phyloP scores from a whole-genome alignment of 2,797 vertebrate species.

The Pogonophryne albipinna region DNA sequence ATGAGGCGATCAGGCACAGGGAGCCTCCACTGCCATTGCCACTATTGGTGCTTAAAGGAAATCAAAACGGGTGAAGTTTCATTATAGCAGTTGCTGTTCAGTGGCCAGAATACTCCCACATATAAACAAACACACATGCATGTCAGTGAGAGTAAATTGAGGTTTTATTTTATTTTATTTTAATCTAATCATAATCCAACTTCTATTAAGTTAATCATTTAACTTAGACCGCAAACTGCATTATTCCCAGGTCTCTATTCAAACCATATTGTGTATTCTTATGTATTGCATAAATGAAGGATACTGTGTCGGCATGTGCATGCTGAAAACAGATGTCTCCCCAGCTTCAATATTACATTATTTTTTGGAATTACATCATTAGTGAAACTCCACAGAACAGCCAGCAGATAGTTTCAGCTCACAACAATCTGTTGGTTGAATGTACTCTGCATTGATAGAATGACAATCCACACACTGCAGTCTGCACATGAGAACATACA shows the following conservation, averaged over 20 bases:
- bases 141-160: slow-evolving; percentile 12
- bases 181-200: not conserved
- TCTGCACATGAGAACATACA: slow-evolving; percentile 12
- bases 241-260: not conserved
- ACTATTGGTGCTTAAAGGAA: slow-evolving; percentile 65
- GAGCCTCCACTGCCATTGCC: slow-evolving; percentile 47
- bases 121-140: slow-evolving; percentile 33
- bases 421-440: slow-evolving; percentile 52
- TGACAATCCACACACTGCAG: slow-evolving; percentile 21
- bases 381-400: slow-evolving; percentile 36
- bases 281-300: slow-evolving; percentile 25
- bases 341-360: slow-evolving; percentile 25
- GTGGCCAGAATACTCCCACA: slow-evolving; percentile 3
- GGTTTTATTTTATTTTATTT: slow-evolving; percentile 14
- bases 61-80: slow-evolving; percentile 78
- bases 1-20: slow-evolving; percentile 79
- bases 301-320: not conserved
- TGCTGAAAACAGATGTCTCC: slow-evolving; percentile 32
- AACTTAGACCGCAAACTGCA: not conserved
- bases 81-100: slow-evolving; percentile 53
- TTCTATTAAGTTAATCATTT: slow-evolving; percentile 1
- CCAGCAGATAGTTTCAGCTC: slow-evolving; percentile 39
- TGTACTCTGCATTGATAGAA: slow-evolving; percentile 48
- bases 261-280: slow-evolving; percentile 1
- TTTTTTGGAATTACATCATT: slow-evolving; percentile 55